A percentile compares a stretch with the other conserved stretches of the same genome.
Evolutionary conservation across 2,113 vertebrate species (phyloP).

Genomic region (Passer montanus): DNA sequence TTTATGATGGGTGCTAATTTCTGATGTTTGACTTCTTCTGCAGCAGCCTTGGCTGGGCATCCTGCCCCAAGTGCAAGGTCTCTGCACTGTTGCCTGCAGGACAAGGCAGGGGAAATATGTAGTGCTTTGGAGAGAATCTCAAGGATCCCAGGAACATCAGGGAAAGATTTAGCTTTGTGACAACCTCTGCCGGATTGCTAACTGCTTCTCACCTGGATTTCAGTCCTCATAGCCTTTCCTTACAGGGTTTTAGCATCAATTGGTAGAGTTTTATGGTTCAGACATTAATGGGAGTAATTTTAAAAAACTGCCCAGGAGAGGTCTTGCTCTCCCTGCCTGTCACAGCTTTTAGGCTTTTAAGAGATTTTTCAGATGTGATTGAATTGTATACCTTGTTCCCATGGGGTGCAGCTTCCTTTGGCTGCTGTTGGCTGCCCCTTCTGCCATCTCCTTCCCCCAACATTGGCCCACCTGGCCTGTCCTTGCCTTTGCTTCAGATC

Average conservation of each 20-base stretch:
- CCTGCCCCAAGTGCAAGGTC: neutral
- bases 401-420: neutral
- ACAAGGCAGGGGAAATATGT: neutral
- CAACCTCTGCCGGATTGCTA: neutral
- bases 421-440: neutral
- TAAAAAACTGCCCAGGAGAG: neutral
- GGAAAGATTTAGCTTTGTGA: neutral
- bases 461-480: accelerated
- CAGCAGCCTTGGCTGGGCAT: neutral
- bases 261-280: neutral
- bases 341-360: neutral
- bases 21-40: neutral
- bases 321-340: neutral
- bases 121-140: neutral
- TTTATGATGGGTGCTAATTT: neutral
- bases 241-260: neutral
- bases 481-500: neutral
- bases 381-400: neutral
- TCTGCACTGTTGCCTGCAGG: neutral
- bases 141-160: neutral
- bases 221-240: neutral
- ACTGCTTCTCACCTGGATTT: neutral
- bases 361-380: neutral
- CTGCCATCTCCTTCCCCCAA: neutral
- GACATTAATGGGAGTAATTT: neutral